Evolutionary conservation across 1,140 invertebrate species (phyloP).

Genomic region (Cherax destructor): DNA sequence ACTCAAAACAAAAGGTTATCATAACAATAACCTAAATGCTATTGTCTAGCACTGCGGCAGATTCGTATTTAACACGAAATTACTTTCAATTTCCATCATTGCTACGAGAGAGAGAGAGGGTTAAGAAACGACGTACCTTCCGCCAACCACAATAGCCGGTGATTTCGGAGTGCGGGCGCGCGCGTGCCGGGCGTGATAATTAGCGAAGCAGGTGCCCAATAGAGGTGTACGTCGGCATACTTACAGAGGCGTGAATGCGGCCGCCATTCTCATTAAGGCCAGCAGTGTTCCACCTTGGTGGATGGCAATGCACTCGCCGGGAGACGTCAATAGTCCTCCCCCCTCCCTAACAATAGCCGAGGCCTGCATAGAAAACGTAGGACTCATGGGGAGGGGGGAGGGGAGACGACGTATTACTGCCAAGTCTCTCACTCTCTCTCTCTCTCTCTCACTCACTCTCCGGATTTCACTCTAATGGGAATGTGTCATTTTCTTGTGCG

Average conservation of each 20-base stretch:
- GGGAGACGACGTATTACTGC: neutral
- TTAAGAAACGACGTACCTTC: too few species aligned
- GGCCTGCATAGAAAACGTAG: constrained; percentile 59
- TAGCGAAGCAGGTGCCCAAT: constrained; percentile 42
- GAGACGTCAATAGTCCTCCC: constrained; percentile 40
- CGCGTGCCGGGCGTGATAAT: constrained; percentile 29
- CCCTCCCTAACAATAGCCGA: constrained; percentile 28
- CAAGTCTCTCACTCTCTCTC: neutral
- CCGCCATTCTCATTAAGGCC: constrained; percentile 60
- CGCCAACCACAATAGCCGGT: too few species aligned
- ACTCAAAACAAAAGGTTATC: constrained; percentile 40
- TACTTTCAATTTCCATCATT: neutral
- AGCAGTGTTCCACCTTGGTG: constrained; percentile 48
- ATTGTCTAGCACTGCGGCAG: constrained; percentile 7
- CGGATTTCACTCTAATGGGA: constrained; percentile 63
- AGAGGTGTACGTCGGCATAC: constrained; percentile 54
- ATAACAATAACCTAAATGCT: constrained; percentile 47
- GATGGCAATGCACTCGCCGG: constrained; percentile 41
- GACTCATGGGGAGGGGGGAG: constrained; percentile 46
- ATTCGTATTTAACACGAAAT: neutral
- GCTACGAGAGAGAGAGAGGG: too few species aligned
- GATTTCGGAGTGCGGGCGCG: neutral
- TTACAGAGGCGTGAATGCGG: constrained; percentile 60
- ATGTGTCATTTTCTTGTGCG: constrained; percentile 67
- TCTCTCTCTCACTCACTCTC: neutral